These are phyloP conservation scores for Caenorhabditis japonica DNA, from an alignment of 2,888 invertebrate genomes.

Conservation along the genomic window DNA sequence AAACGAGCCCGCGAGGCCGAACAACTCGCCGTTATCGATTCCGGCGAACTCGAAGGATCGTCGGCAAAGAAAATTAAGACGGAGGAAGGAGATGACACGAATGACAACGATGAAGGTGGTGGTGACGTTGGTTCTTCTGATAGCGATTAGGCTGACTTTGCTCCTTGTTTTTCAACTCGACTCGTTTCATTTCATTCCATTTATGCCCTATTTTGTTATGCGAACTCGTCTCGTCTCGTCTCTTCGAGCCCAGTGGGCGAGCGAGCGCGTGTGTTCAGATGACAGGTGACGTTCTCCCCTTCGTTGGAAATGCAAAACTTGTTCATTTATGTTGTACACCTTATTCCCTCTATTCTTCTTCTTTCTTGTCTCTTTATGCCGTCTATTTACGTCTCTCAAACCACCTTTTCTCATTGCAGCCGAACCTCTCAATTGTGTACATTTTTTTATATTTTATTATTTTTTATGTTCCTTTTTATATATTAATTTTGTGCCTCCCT, in stretches of 20 bases:
- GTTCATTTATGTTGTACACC: conserved; percentile 24
- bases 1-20: conserved; percentile 78
- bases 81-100: conserved; percentile 2
- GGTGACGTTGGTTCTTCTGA: conserved; percentile 4
- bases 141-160: conserved; percentile 9
- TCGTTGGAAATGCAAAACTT: conserved; percentile 47
- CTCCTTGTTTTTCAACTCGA: neutral
- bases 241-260: too few relatives aligned
- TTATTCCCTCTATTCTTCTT: conserved; percentile 4
- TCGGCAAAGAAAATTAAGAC: conserved; percentile 13
- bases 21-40: conserved; percentile 13
- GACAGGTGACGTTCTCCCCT: conserved; percentile 21
- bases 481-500: conserved; percentile 11
- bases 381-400: conserved; percentile 28
- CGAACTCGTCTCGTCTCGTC: too few relatives aligned
- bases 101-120: conserved; percentile 6
- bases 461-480: conserved; percentile 9
- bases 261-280: too few relatives aligned
- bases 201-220: too few relatives aligned
- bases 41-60: conserved; percentile 22
- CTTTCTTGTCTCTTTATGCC: conserved; percentile 13
- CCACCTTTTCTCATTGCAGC: conserved; percentile 3
- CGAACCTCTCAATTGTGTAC: conserved; percentile 35
- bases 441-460: conserved; percentile 6
- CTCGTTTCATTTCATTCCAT: conserved; percentile 11